Evolutionary conservation across 2,113 vertebrate genomes (phyloP), one percentile per base, ranked within the genome.

Genomic region (Emydocephalus ijimae): DNA sequence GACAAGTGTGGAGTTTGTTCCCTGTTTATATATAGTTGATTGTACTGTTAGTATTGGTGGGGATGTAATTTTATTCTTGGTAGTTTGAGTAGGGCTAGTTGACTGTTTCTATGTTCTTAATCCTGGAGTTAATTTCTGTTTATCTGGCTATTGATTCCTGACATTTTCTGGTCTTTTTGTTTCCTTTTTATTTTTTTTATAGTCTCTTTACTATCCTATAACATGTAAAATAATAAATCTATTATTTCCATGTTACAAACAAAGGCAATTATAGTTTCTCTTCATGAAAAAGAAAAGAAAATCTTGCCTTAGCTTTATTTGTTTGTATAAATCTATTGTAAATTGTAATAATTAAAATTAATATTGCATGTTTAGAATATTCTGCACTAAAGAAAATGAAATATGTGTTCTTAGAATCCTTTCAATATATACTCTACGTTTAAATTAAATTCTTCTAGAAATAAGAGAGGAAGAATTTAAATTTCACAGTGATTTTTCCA

Each of bases 381-480:
- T 81, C 39, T 74, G 34, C 9, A 54, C 48, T 21, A 10, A 69
- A 81, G 29, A 50, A 14, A 90, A 74, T 50, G 45, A n/a, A 26
- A 64, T 54, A 4, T 18, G 3, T n/a, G 43, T 7, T 61, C 45
- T 26, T 4, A 61, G 24, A 48, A 12, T 21, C 23, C 4, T n/a
- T 23, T 54, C 5, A 50, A 54, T 39, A 23, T 39, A 6, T 34
- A 11, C 34, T 34, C 50, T 93, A 90, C 14, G 89, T 95, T 95
- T 91, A 90, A 89, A 93, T 92, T 56, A 74, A 90, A 89, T 45
- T 1, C 23, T 85, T 92, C 15, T 87, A 34, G 92, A 50, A 29
- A 50, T 87, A 10, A 59, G 21, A 43, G 34, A 26, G 11, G 18
- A 57, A 92, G 43, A 54, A 34, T 90, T 88, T 91, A 61, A n/a